Conservation (phyloP, 2,797 vertebrate genomes). For the Gobionotothen gibberifrons region DNA sequence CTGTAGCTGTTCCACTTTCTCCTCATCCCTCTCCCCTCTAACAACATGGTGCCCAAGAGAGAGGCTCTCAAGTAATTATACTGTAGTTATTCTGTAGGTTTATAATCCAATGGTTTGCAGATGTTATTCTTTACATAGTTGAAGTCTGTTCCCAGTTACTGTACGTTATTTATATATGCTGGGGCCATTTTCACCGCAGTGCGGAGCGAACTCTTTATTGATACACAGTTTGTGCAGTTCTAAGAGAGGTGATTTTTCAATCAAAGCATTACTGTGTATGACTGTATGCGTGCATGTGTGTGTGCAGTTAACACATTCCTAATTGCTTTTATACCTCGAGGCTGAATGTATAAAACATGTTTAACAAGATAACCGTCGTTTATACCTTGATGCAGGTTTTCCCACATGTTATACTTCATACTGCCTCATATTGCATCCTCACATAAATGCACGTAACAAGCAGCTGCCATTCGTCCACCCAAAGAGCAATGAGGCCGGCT, state of each 20-base stretch:
- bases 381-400: conserved; percentile 41
- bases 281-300: conserved; percentile 16
- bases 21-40: conserved; percentile 70
- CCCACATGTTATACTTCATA: conserved; percentile 14
- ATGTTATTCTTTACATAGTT: conserved; percentile 74
- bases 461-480: conserved; percentile 50
- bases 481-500: conserved; percentile 40
- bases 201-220: conserved; percentile 43
- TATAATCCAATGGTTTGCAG: conserved; percentile 76
- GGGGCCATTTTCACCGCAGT: conserved; percentile 41
- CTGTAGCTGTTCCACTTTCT: conserved; percentile 80
- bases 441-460: conserved; percentile 17
- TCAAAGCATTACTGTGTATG: conserved; percentile 24
- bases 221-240: conserved; percentile 30
- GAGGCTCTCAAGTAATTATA: conserved; percentile 76
- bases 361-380: conserved; percentile 58
- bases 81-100: conserved; percentile 75
- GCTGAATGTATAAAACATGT: conserved; percentile 55
- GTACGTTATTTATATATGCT: conserved; percentile 66
- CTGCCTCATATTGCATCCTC: conserved; percentile 19
- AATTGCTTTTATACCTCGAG: conserved; percentile 39
- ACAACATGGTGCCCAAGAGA: conserved; percentile 64
- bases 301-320: conserved; percentile 32
- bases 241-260: conserved; percentile 24
- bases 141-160: conserved; percentile 54